Evolutionary conservation across 1,140 invertebrate genomes (phyloP).

Genomic region (Drosophila serrata): DNA sequence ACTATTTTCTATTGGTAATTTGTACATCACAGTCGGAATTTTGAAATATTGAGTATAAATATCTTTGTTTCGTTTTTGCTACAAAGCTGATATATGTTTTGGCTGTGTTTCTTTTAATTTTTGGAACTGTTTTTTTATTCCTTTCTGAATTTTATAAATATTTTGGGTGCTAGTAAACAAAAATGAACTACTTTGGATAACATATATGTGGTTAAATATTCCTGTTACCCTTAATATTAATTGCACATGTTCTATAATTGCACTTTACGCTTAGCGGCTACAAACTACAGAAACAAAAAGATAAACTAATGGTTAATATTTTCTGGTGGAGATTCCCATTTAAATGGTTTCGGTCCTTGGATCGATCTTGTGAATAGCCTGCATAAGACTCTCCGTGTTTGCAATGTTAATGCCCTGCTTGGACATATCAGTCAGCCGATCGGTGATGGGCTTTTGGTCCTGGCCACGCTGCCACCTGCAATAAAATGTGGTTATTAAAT

Average conservation of each 20-base stretch:
- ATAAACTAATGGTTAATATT: slow-evolving; percentile 3
- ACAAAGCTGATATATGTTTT: slow-evolving; percentile 1
- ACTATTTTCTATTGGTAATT: slow-evolving; percentile 1
- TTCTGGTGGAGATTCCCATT: slow-evolving; percentile 15
- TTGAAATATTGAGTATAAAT: slow-evolving; percentile 1
- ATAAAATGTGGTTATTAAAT: neutral
- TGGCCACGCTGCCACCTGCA: slow-evolving; percentile 88
- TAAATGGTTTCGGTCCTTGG: slow-evolving; percentile 75
- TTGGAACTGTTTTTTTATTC: neutral
- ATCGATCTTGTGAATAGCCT: slow-evolving; percentile 87
- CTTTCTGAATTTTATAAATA: neutral
- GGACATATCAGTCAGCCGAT: slow-evolving; percentile 87
- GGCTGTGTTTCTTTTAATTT: slow-evolving; percentile 3
- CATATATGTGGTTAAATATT: slow-evolving; percentile 10
- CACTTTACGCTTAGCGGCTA: slow-evolving; percentile 67
- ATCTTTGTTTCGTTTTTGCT: neutral
- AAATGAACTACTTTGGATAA: slow-evolving; percentile 12
- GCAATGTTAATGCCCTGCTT: slow-evolving; percentile 88
- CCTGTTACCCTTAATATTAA: slow-evolving; percentile 53
- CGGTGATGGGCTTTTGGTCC: slow-evolving; percentile 88
- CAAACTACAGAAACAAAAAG: slow-evolving; percentile 14
- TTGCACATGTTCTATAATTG: slow-evolving; percentile 69
- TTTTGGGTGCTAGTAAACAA: slow-evolving; percentile 1
- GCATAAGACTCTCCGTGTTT: slow-evolving; percentile 87
- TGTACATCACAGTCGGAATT: slow-evolving; percentile 18